Evolutionary conservation across 2,113 vertebrate genomes (phyloP).

Genomic region (Verasper variegatus): DNA sequence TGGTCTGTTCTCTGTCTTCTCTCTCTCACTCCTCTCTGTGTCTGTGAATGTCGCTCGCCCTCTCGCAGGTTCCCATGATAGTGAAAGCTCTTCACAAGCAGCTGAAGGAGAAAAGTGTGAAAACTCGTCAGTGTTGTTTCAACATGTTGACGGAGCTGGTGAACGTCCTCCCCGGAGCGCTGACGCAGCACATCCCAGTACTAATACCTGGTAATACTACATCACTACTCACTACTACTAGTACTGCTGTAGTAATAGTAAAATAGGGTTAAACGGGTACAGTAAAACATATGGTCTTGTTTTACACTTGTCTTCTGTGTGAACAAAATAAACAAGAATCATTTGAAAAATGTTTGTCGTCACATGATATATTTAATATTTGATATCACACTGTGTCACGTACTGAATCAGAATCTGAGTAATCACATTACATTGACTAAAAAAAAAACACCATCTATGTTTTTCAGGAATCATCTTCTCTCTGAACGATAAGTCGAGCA

Average conservation of each 20-base stretch:
- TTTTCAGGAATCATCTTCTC: conserved; percentile 96
- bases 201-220: conserved; percentile 90
- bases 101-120: conserved; percentile 99
- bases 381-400: too few relatives aligned
- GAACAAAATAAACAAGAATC: too few relatives aligned
- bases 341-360: too few relatives aligned
- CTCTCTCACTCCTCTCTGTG: not conserved
- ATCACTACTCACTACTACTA: not conserved
- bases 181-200: conserved; percentile 94
- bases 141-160: conserved; percentile 99
- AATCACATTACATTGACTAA: too few relatives aligned
- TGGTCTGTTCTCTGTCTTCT: not conserved
- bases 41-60: conserved; percentile 3
- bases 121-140: conserved; percentile 98
- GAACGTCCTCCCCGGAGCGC: conserved; percentile 95
- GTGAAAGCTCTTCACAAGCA: conserved; percentile 98
- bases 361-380: too few relatives aligned
- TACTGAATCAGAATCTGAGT: too few relatives aligned
- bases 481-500: conserved; percentile 98
- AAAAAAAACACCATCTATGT: not conserved
- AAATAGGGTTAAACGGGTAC: too few relatives aligned
- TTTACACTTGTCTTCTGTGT: too few relatives aligned
- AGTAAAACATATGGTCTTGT: too few relatives aligned
- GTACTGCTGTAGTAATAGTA: too few relatives aligned
- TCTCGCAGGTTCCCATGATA: conserved; percentile 94